A percentile compares a stretch with the other conserved stretches of the same genome.
Conservation (phyloP, 2,113 vertebrate species). For the Herpetotheres cachinnans region DNA sequence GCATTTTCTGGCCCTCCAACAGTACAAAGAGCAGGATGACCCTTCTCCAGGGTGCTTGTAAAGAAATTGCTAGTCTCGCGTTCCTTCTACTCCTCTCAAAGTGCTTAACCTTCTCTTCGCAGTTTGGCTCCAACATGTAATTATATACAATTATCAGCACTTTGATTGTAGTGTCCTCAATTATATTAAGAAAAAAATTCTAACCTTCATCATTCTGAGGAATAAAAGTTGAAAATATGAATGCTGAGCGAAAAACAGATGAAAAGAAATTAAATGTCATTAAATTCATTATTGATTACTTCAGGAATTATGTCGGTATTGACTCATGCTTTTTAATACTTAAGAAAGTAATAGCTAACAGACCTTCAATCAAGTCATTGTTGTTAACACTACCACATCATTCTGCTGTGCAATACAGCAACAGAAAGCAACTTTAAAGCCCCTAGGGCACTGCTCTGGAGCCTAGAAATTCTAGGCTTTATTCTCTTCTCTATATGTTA, state of each 20-base stretch:
- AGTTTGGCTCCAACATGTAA: conserved; percentile 49
- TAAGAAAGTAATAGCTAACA: neutral
- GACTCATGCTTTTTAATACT: neutral
- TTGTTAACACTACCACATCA: neutral
- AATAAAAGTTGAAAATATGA: neutral
- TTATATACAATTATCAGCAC: conserved; percentile 47
- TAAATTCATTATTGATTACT: neutral
- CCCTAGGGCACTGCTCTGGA: neutral
- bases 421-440: neutral
- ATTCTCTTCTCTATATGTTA: neutral
- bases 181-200: neutral
- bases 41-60: neutral
- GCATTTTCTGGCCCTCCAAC: neutral
- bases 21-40: neutral
- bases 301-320: neutral
- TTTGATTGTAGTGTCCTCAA: conserved; percentile 62
- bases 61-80: neutral
- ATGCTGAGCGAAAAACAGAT: neutral
- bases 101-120: conserved; percentile 54
- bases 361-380: neutral
- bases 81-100: neutral
- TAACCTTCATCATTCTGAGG: neutral
- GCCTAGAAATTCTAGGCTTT: neutral
- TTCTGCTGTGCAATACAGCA: neutral
- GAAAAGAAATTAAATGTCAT: neutral